phyloP scores from a whole-genome alignment of 2,888 invertebrate genomes.

The Trichogramma dendrolimi region DNA sequence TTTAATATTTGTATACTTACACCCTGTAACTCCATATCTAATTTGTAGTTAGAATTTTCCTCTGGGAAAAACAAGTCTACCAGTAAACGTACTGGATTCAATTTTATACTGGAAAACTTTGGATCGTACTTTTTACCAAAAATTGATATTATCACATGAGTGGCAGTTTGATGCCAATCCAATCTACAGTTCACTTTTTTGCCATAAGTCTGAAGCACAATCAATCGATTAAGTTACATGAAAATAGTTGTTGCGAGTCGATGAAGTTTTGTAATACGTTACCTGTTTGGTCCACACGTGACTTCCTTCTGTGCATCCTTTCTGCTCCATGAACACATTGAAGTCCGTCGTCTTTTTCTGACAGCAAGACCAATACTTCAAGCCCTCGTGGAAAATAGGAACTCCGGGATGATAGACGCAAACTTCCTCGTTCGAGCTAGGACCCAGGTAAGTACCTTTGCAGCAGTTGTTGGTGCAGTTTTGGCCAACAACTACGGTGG shows the following conservation, averaged over 20 bases:
- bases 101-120: slow-evolving; percentile 66
- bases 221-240: slow-evolving; percentile 7
- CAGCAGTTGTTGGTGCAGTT: slow-evolving; percentile 84
- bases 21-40: slow-evolving; percentile 77
- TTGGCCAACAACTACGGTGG: slow-evolving; percentile 65
- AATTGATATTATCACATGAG: slow-evolving; percentile 78
- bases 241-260: slow-evolving; percentile 9
- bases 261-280: slow-evolving; percentile 19
- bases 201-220: neutral
- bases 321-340: slow-evolving; percentile 83
- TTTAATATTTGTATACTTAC: slow-evolving; percentile 56
- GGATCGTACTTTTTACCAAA: slow-evolving; percentile 90
- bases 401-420: slow-evolving; percentile 84
- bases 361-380: slow-evolving; percentile 98
- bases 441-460: slow-evolving; percentile 64
- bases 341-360: slow-evolving; percentile 83
- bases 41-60: slow-evolving; percentile 67
- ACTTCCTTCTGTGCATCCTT: slow-evolving; percentile 78
- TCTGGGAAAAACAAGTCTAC: slow-evolving; percentile 74
- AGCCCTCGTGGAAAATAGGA: slow-evolving; percentile 93
- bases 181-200: slow-evolving; percentile 70
- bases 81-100: slow-evolving; percentile 78
- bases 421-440: slow-evolving; percentile 58
- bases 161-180: slow-evolving; percentile 94
- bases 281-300: slow-evolving; percentile 84